Evolutionary conservation across 2,113 vertebrate genomes (phyloP).

Genomic region (Ictalurus punctatus): DNA sequence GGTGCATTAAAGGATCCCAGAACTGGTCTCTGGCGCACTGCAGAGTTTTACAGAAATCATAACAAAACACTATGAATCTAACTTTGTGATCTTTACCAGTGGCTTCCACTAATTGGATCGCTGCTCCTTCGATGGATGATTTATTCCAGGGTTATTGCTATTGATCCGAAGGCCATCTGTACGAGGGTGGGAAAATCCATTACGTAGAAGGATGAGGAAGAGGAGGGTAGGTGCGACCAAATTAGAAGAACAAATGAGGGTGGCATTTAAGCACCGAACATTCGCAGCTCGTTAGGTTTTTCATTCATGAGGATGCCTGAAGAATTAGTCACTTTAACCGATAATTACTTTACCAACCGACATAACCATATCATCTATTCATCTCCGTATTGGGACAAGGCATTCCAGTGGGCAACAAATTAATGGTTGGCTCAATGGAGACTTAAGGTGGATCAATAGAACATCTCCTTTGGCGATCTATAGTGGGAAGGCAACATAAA

Average conservation of each 20-base stretch:
- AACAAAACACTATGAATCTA: conserved; percentile 10
- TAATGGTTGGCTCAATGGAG: conserved; percentile 36
- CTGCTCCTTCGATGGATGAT: conserved; percentile 40
- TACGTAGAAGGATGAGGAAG: conserved; percentile 18
- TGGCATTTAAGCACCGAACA: conserved; percentile 28
- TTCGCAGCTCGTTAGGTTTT: conserved; percentile 30
- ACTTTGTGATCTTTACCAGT: conserved; percentile 23
- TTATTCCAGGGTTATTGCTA: conserved; percentile 48
- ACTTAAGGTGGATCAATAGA: conserved; percentile 48
- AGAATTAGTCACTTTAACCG: conserved; percentile 39
- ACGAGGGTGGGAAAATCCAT: conserved; percentile 48
- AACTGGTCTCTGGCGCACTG: background rate
- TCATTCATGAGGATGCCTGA: conserved; percentile 21
- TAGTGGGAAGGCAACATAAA: conserved; percentile 42
- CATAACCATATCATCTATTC: conserved; percentile 40
- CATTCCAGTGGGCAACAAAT: conserved; percentile 24
- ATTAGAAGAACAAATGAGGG: conserved; percentile 52
- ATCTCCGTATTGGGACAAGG: conserved; percentile 24
- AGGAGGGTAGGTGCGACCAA: conserved; percentile 36
- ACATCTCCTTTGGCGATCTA: conserved; percentile 46
- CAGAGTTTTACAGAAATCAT: conserved; percentile 8
- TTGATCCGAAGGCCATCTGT: conserved; percentile 41
- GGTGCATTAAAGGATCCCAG: background rate
- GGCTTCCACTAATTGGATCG: conserved; percentile 21
- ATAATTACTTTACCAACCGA: conserved; percentile 47